Conservation (phyloP, 2,113 vertebrate species). For the Salvelinus alpinus region DNA sequence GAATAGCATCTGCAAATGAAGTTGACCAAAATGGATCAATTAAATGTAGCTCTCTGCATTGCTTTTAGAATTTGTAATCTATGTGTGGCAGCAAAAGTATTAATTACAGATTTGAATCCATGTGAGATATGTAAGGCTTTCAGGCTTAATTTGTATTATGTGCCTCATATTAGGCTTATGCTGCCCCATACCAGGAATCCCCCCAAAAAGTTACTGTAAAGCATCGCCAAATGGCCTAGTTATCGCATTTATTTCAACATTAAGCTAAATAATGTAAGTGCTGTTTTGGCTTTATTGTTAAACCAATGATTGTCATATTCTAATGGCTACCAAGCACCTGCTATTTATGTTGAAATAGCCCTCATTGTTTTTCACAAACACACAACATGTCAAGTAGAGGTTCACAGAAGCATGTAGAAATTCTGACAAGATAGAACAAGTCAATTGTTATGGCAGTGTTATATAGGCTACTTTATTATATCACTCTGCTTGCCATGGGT, state of each 20-base stretch:
- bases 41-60: too few species aligned
- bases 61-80: too few species aligned
- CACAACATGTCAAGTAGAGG: neutral
- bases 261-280: slow-evolving; percentile 70
- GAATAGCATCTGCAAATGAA: too few species aligned
- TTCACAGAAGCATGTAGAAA: neutral
- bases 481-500: neutral
- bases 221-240: slow-evolving; percentile 63
- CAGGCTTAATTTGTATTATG: slow-evolving; percentile 5
- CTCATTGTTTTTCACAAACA: neutral
- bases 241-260: slow-evolving; percentile 62
- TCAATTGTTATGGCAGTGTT: neutral
- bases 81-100: slow-evolving; percentile 24
- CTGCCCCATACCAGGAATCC: neutral
- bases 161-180: slow-evolving; percentile 52
- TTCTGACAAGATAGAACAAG: too few species aligned
- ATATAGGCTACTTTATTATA: neutral
- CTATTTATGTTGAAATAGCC: slow-evolving; percentile 46
- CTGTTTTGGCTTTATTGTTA: slow-evolving; percentile 70
- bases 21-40: too few species aligned
- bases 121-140: slow-evolving; percentile 36
- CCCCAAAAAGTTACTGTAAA: slow-evolving; percentile 38
- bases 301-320: slow-evolving; percentile 41
- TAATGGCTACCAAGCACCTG: slow-evolving; percentile 54
- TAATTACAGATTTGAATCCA: slow-evolving; percentile 51